Evolutionary conservation across 2,797 vertebrate species (phyloP), one percentile per base, ranked within the genome.

Genomic region (Rallus crepitans): DNA sequence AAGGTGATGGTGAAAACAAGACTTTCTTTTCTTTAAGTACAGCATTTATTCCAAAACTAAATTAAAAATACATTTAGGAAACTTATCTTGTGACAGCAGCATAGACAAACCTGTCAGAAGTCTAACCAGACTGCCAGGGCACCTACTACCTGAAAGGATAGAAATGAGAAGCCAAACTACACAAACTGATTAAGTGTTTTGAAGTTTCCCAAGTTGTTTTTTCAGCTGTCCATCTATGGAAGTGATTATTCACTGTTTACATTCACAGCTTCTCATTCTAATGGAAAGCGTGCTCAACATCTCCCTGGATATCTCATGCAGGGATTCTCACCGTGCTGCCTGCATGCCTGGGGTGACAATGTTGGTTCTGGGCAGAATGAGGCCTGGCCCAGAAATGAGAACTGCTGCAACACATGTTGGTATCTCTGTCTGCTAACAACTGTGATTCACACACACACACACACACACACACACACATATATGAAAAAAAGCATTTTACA

Each of bases 1-100:
- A 98, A 98, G 97, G 97, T 98, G 97, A 97, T 79, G 97, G 97
- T 96, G 89, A 96, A 97, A 87, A 89, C 17, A 95, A 47, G 30
- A 40, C n/a, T 88, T 71, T 31, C 12, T 88, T 84, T 78, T 90
- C 93, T 89, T 64, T 79, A 71, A 50, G 21, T 6, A 52, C 17
- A 72, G 8, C 40, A 30, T 82, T 92, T 2, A 68, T 88, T 76
- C 20, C 56, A 88, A 52, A 70, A 50, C 14, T 72, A 47, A 81
- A 60, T 72, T 56, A 53, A 82, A 91, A 86, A 17, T 12, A 15
- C 3, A 28, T 56, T 68, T 72, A 71, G 30, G 47, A 83, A 86
- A 87, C 7, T 11, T 40, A 6, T 1, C 21, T 83, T 61, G 47
- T 4, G 6, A 59, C 23, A 66, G 27, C 31, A 73, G 20, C 7